Evolutionary conservation across 2,888 invertebrate genomes (phyloP).

Genomic region (Asteroscopus sphinx): DNA sequence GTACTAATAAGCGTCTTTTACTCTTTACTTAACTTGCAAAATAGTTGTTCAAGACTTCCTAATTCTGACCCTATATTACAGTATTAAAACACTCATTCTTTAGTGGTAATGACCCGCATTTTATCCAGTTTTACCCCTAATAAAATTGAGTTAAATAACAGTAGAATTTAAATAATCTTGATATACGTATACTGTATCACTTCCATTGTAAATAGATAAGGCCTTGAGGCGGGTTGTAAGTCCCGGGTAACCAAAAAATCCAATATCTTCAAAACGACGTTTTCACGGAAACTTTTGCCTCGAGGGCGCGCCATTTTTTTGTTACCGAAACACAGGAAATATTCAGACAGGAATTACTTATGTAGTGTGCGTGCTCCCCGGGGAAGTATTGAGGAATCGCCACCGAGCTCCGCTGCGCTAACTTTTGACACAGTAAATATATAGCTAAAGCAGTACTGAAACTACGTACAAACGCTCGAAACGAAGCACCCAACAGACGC

Average conservation of each 20-base stretch:
- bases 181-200: constrained; percentile 19
- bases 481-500: too few relatives aligned
- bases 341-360: constrained; percentile 55
- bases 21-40: constrained; percentile 44
- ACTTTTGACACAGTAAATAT: too few relatives aligned
- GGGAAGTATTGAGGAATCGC: constrained; percentile 60
- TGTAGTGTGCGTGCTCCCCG: constrained; percentile 54
- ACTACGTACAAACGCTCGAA: too few relatives aligned
- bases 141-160: not conserved
- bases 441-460: too few relatives aligned
- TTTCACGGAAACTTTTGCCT: constrained; percentile 52
- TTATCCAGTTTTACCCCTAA: not conserved
- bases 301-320: constrained; percentile 54
- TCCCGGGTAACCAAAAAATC: constrained; percentile 50
- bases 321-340: constrained; percentile 53
- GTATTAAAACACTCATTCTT: constrained; percentile 13
- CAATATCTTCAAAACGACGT: constrained; percentile 57
- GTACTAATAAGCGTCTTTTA: constrained; percentile 40
- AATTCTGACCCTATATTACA: constrained; percentile 15
- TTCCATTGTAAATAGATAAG: constrained; percentile 39
- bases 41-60: constrained; percentile 45
- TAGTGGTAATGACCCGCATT: not conserved
- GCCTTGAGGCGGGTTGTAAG: constrained; percentile 46
- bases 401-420: constrained; percentile 45
- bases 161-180: constrained; percentile 32